A percentile compares a stretch with the other conserved stretches of the same genome.
Conservation (phyloP, 2,888 invertebrate species). For the Apocheima hispidaria region DNA sequence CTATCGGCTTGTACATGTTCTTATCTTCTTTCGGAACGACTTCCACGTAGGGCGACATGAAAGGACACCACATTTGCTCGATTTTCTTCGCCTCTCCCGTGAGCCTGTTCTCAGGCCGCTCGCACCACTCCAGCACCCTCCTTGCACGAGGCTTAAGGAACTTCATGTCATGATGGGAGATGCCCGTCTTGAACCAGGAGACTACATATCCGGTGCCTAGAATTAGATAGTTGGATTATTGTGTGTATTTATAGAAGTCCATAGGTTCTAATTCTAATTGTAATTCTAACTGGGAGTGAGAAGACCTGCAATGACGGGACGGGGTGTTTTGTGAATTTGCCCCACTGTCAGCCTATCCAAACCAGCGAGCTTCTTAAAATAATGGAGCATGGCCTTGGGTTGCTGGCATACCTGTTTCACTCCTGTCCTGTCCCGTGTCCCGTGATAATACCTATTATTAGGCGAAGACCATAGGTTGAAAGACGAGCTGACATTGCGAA, state of each 20-base stretch:
- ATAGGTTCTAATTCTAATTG: too few species aligned
- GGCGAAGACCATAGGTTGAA: too few species aligned
- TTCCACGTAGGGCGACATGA: slow-evolving; percentile 58
- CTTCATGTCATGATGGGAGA: slow-evolving; percentile 58
- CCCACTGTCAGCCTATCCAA: too few species aligned
- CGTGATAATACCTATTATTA: too few species aligned
- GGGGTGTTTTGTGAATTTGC: too few species aligned
- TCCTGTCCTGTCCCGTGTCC: too few species aligned
- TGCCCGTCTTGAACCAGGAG: slow-evolving; percentile 58
- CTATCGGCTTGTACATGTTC: not conserved
- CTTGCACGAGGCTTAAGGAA: slow-evolving; percentile 59
- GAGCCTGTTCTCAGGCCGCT: slow-evolving; percentile 49
- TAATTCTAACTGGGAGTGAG: too few species aligned
- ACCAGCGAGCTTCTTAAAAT: too few species aligned
- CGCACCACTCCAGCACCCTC: slow-evolving; percentile 43
- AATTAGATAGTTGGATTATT: not conserved
- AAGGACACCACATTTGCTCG: slow-evolving; percentile 76
- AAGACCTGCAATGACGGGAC: too few species aligned
- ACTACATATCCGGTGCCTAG: slow-evolving; percentile 59
- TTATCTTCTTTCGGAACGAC: slow-evolving; percentile 5
- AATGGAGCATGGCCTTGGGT: too few species aligned
- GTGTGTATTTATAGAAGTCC: not conserved
- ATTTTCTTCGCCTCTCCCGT: slow-evolving; percentile 49
- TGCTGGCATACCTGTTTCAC: too few species aligned
- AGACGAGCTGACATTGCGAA: too few species aligned